Evolutionary conservation across 2,113 vertebrate species (phyloP).

Genomic region (Arothron firmamentum): DNA sequence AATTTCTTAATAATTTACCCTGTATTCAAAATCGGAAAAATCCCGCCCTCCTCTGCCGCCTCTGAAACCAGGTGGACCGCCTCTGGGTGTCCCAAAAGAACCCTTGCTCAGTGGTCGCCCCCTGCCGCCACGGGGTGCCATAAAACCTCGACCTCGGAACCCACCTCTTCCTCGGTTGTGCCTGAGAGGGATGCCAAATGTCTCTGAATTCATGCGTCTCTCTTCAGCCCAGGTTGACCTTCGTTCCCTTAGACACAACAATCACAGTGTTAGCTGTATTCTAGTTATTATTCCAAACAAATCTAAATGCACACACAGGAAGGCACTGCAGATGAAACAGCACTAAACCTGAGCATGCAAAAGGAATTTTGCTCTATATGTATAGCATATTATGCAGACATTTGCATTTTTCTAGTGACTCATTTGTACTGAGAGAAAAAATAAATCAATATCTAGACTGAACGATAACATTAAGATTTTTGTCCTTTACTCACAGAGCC

Average conservation of each 20-base stretch:
- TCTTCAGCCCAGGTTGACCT: constrained; percentile 96
- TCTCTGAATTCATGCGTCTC: constrained; percentile 91
- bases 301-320: too few species aligned
- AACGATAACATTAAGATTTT: background rate
- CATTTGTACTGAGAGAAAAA: too few species aligned
- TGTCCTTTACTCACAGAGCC: background rate
- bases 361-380: too few species aligned
- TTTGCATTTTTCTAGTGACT: too few species aligned
- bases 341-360: too few species aligned
- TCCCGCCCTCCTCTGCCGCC: constrained; percentile 88
- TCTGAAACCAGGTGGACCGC: constrained; percentile 81
- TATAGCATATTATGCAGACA: too few species aligned
- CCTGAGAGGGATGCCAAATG: constrained; percentile 92
- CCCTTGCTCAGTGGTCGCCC: constrained; percentile 81
- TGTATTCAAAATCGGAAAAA: constrained; percentile 93
- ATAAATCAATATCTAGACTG: too few species aligned
- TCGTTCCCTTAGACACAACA: constrained; percentile 78
- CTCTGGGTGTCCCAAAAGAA: constrained; percentile 79
- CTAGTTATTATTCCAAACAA: too few species aligned
- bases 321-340: too few species aligned
- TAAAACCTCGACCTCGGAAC: constrained; percentile 83
- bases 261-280: background rate
- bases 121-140: constrained; percentile 85
- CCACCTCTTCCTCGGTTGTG: constrained; percentile 87
- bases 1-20: constrained; percentile 71